Evolutionary conservation across 2,888 invertebrate species (phyloP), one percentile per base, ranked within the genome.

Genomic region (Chironomus tentans): DNA sequence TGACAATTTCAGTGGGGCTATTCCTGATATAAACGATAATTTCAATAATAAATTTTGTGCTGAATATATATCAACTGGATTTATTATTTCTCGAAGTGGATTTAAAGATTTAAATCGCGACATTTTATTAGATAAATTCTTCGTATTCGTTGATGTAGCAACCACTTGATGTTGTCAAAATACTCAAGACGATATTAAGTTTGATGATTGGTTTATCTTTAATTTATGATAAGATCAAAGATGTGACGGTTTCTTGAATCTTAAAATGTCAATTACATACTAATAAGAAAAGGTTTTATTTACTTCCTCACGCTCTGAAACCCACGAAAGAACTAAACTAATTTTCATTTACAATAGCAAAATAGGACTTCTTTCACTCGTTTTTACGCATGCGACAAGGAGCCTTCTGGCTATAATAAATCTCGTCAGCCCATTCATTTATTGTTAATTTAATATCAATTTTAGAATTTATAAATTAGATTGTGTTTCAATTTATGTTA

Each of bases 61-160:
- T 2, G 80, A 80, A 76, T 81, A 82, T 5, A 82, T 80, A 78
- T 84, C 83, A n/a, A 79, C 79, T 2, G 84, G 83, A 76, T 78
- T 79, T 2, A 81, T 78, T 13, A 82, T 77, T 15, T 81, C 79
- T 15, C 79, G 77, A 77, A 78, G 81, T 15, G 72, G 72, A 73
- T 73, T 73, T 24, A 28, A 62, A 5, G 56, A 71, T 47, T 71
- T 71, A 65, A 65, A 65, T 2, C 65, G 65, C 2, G 65, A 65
- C 65, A 65, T 65, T 65, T 18, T 56, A 18, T 38, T 1, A 38
- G 2, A 38, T 10, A 2, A 13, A 18, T 1, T 56, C 0, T 15
- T 6, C 50, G 2, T 3, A 4, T 28, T 4, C 10, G 38, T 38
- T 10, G 38, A 38, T 10, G 2, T 38, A 10, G 7, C 38, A 7